A percentile compares a stretch with the other conserved stretches of the same genome.
phyloP scores from a whole-genome alignment of 2,888 invertebrate genomes.

The Mamestra brassicae region DNA sequence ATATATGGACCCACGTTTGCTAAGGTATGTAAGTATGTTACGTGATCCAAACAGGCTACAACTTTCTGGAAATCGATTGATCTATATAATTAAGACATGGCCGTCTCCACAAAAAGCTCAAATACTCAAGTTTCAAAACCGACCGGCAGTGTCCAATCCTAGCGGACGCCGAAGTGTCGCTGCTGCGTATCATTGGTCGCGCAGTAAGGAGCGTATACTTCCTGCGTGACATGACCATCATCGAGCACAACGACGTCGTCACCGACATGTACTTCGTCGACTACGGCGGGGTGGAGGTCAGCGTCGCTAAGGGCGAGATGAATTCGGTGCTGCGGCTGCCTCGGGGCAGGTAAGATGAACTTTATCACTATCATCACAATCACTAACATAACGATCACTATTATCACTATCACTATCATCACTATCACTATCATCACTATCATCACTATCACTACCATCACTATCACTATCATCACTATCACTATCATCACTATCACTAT shows the following conservation, averaged over 20 bases:
- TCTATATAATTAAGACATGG: not conserved
- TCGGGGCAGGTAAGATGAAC: slow-evolving; percentile 75
- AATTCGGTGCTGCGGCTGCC: slow-evolving; percentile 64
- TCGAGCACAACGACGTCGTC: slow-evolving; percentile 78
- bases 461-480: no score
- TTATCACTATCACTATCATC: no score
- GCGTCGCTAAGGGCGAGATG: slow-evolving; percentile 44
- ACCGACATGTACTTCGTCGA: slow-evolving; percentile 80
- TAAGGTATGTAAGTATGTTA: slow-evolving; percentile 76
- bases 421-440: no score
- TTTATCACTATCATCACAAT: not conserved
- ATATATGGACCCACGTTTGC: slow-evolving; percentile 83
- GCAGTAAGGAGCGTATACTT: slow-evolving; percentile 80
- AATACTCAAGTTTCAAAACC: not conserved
- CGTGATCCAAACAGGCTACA: not conserved
- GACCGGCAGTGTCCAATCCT: slow-evolving; percentile 81
- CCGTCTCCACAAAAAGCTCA: not conserved
- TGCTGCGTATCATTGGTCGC: slow-evolving; percentile 81
- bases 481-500: no score
- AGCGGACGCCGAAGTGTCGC: slow-evolving; percentile 75
- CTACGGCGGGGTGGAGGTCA: slow-evolving; percentile 76
- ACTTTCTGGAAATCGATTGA: not conserved
- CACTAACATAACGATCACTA: no score
- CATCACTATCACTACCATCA: no score
- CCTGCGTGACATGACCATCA: slow-evolving; percentile 74